phyloP scores from a whole-genome alignment of 1,140 invertebrate species.

The Leguminivora glycinivorella region DNA sequence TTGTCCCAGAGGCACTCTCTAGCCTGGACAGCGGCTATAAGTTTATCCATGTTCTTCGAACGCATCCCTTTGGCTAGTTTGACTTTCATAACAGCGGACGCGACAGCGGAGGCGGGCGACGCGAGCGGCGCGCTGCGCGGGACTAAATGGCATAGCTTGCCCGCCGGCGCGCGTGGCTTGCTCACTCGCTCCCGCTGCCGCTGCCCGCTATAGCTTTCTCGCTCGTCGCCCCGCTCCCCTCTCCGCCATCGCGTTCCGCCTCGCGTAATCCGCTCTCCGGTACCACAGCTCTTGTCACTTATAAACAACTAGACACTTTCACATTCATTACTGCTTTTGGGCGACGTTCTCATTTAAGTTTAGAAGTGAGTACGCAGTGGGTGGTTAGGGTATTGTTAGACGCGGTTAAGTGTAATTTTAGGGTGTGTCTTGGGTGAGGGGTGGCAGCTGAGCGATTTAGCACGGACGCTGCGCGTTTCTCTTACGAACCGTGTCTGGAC shows the following conservation, averaged over 20 bases:
- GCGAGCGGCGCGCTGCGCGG: constrained; percentile 48
- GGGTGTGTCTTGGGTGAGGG: constrained; percentile 13
- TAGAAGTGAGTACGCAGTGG: constrained; percentile 8
- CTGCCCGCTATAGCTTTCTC: constrained; percentile 50
- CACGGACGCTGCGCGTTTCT: constrained; percentile 10
- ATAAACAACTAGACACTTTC: constrained; percentile 8
- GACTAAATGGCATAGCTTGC: constrained; percentile 47
- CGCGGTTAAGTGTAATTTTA: not conserved
- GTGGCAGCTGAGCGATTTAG: constrained; percentile 14
- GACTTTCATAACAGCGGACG: constrained; percentile 62
- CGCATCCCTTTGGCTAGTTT: constrained; percentile 59
- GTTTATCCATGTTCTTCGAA: constrained; percentile 68
- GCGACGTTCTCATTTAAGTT: not conserved
- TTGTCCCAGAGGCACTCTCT: constrained; percentile 74
- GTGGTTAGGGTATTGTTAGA: not conserved
- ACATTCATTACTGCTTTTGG: not conserved
- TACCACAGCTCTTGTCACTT: constrained; percentile 2
- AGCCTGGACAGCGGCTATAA: constrained; percentile 70
- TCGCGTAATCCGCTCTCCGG: constrained; percentile 42
- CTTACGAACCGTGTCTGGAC: not conserved
- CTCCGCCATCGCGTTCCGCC: constrained; percentile 49
- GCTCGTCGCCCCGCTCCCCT: constrained; percentile 57
- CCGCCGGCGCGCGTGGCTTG: constrained; percentile 39
- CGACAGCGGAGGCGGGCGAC: constrained; percentile 44
- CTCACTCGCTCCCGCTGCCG: constrained; percentile 44